Conservation (phyloP, 2,113 vertebrate species). For the Planiliza haematocheilus region DNA sequence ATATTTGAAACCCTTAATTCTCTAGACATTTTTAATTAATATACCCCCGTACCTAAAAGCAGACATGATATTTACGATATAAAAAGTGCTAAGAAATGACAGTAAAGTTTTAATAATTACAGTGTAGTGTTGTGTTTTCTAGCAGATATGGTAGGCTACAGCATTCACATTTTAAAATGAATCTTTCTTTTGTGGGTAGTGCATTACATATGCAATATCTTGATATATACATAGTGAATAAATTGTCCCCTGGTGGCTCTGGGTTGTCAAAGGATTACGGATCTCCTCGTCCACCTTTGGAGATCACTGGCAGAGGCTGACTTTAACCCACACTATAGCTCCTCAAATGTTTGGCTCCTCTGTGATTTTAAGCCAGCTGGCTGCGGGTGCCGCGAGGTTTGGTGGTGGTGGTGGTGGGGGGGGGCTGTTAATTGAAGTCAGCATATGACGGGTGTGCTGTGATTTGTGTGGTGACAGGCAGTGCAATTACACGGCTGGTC, state of each 20-base stretch:
- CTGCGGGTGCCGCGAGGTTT: slow-evolving; percentile 37
- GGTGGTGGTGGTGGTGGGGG: slow-evolving; percentile 31
- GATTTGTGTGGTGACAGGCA: slow-evolving; percentile 79
- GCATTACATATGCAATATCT: too few species aligned
- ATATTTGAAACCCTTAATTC: background rate
- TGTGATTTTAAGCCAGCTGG: slow-evolving; percentile 54
- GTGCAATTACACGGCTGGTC: slow-evolving; percentile 76
- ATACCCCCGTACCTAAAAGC: background rate
- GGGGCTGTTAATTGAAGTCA: slow-evolving; percentile 77
- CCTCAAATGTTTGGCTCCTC: slow-evolving; percentile 63
- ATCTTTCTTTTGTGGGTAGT: background rate
- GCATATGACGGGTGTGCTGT: slow-evolving; percentile 76
- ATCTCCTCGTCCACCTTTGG: slow-evolving; percentile 67
- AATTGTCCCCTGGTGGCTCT: slow-evolving; percentile 6
- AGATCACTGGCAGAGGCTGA: slow-evolving; percentile 57
- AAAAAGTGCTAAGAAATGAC: too few species aligned
- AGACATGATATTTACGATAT: slow-evolving; percentile 13
- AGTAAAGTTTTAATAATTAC: too few species aligned
- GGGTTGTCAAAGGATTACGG: slow-evolving; percentile 60
- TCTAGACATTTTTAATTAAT: slow-evolving; percentile 14
- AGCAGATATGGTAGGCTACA: too few species aligned
- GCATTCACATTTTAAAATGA: background rate
- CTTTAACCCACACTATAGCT: slow-evolving; percentile 44
- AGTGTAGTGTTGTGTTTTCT: too few species aligned
- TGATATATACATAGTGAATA: too few species aligned